Evolutionary conservation across 2,888 invertebrate genomes (phyloP), one percentile per base, ranked within the genome.

Genomic region (Habroteleia sp.): DNA sequence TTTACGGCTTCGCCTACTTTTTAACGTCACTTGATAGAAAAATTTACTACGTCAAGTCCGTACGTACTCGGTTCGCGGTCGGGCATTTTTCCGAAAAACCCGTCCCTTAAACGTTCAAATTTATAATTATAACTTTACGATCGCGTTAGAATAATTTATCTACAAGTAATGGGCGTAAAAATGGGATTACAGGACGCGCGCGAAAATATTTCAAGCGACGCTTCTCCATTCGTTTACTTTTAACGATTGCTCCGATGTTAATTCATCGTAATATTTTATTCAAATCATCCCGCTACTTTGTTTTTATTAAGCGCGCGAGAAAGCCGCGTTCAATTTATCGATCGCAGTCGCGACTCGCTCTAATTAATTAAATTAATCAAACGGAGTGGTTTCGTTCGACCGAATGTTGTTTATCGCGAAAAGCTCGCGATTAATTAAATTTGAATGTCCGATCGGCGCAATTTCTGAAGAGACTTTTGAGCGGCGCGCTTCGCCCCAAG

Each of bases 1-100:
- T 72, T 72, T 72, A 72, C 48, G 72, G 50, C 63, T 72, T 72
- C 56, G 46, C 65, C 58, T 65, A 65, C 65, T 72, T 72, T 72
- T 65, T 72, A 65, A 65, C 72, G 72, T 65, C 63, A 63, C 56
- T 63, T 58, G 72, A 72, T 72, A 58, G 65, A 58, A 58, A 72
- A 72, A 72, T 72, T 72, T 65, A 72, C 65, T 72, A 48, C 72
- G 10, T 8, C 8, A 10, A 14, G 56, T 65, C 50, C 13, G 50
- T 62, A 71, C 35, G 68, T 58, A 58, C n/a, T n/a, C n/a, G n/a
- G n/a, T n/a, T n/a, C n/a, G n/a, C n/a, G n/a, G n/a, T n/a, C n/a
- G n/a, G n/a, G n/a, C n/a, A n/a, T n/a, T n/a, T n/a, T n/a, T n/a
- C n/a, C n/a, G n/a, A n/a, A n/a, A n/a, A n/a, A n/a, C n/a, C n/a